These are phyloP conservation scores for Tetragnatha montana DNA, from an alignment of 2,888 invertebrate genomes.

Conservation along the genomic window DNA sequence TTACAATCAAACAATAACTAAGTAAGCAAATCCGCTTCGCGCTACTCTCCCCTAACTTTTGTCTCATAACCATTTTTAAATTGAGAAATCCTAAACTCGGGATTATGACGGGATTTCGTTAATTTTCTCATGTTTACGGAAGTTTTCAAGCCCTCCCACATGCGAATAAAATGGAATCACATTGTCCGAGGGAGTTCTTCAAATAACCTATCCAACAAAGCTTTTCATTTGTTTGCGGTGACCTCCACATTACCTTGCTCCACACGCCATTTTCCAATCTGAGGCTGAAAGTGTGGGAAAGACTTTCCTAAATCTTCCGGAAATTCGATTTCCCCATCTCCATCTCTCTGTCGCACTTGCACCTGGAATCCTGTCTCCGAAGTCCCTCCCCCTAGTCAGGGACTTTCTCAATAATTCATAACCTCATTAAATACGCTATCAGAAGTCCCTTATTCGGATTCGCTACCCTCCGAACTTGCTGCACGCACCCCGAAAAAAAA, in stretches of 20 bases:
- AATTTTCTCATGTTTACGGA: too few relatives aligned
- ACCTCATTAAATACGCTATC: constrained; percentile 7
- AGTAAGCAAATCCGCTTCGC: too few relatives aligned
- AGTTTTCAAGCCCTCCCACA: too few relatives aligned
- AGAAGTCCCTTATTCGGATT: constrained; percentile 3
- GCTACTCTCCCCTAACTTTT: too few relatives aligned
- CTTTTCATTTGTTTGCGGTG: too few relatives aligned
- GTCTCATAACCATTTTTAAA: too few relatives aligned
- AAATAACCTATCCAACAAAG: too few relatives aligned
- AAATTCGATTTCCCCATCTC: neutral
- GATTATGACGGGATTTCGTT: too few relatives aligned
- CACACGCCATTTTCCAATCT: neutral
- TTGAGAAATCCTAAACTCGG: too few relatives aligned
- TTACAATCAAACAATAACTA: too few relatives aligned
- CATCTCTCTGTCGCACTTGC: neutral
- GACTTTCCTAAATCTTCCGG: neutral
- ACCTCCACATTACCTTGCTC: neutral
- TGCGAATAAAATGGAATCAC: too few relatives aligned
- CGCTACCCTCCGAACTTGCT: neutral
- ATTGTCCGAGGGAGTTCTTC: too few relatives aligned
- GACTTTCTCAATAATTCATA: constrained; percentile 14
- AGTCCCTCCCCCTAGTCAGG: neutral
- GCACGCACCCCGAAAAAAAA: neutral
- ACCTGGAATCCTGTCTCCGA: neutral
- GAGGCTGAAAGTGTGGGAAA: neutral